Evolutionary conservation across 2,113 vertebrate species (phyloP).

Genomic region (Dipodomys merriami): DNA sequence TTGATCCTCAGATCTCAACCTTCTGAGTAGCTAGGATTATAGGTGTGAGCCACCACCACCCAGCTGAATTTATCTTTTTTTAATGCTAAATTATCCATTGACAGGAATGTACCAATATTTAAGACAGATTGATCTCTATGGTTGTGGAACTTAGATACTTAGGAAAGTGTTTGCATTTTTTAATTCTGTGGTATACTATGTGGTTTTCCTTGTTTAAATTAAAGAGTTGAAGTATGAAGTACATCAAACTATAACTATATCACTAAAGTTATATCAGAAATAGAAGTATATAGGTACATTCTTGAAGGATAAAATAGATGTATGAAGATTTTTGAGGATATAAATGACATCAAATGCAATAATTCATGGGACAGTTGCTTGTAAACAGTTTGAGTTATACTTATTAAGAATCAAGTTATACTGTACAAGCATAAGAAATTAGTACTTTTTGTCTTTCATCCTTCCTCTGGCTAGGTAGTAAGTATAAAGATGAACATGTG

Average conservation of each 20-base stretch:
- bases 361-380: conserved; percentile 7
- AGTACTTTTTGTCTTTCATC: conserved; percentile 32
- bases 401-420: background rate
- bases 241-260: background rate
- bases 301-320: background rate
- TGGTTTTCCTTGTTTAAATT: conserved; percentile 47
- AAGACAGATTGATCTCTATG: background rate
- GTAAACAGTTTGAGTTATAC: conserved; percentile 40
- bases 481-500: conserved; percentile 15
- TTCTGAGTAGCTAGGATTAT: no score
- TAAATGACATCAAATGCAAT: conserved; percentile 41
- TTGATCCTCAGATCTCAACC: no score
- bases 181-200: conserved; percentile 9
- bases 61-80: conserved; percentile 20
- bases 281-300: background rate
- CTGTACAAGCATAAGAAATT: conserved; percentile 49
- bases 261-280: conserved; percentile 32
- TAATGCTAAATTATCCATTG: background rate
- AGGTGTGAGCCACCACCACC: background rate
- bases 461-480: conserved; percentile 35
- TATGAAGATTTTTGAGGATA: conserved; percentile 3
- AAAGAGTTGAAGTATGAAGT: conserved; percentile 33
- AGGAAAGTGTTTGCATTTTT: background rate
- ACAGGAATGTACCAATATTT: background rate
- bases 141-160: background rate